These are phyloP conservation scores for Drosophila pachea DNA, from an alignment of 1,140 invertebrate genomes.

Conservation along the genomic window DNA sequence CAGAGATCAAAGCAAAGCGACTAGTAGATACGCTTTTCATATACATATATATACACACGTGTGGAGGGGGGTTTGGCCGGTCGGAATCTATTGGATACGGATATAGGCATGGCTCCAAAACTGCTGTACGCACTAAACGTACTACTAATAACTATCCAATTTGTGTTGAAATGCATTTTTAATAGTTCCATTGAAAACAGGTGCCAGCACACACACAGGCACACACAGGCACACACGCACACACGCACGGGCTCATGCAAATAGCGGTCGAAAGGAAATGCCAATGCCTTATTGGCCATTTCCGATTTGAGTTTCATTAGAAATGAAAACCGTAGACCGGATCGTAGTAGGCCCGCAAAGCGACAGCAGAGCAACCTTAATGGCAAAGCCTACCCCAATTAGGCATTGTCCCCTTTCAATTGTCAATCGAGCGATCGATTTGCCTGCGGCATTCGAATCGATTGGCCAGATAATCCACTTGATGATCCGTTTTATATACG, in stretches of 20 bases:
- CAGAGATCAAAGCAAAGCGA: conserved; percentile 30
- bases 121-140: conserved; percentile 1
- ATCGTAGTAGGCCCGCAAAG: neutral
- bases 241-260: neutral
- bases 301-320: conserved; percentile 37
- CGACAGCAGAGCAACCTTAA: neutral
- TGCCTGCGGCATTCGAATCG: neutral
- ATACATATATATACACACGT: too few relatives aligned
- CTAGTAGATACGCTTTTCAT: conserved; percentile 8
- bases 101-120: conserved; percentile 13
- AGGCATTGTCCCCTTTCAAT: neutral
- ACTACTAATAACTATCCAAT: conserved; percentile 49
- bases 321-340: conserved; percentile 24
- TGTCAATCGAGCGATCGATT: conserved; percentile 1
- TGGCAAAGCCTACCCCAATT: neutral
- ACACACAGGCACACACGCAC: neutral
- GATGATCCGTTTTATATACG: neutral
- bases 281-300: conserved; percentile 28
- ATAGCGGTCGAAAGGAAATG: conserved; percentile 23
- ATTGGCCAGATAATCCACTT: conserved; percentile 9
- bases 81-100: too few relatives aligned
- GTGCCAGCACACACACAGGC: conserved; percentile 9
- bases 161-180: conserved; percentile 57
- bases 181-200: conserved; percentile 37
- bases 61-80: too few relatives aligned